Evolutionary conservation across 23 tunicate genomes (phyloP), one percentile per base, ranked within the genome.

Genomic region (Halocynthia roretzi): DNA sequence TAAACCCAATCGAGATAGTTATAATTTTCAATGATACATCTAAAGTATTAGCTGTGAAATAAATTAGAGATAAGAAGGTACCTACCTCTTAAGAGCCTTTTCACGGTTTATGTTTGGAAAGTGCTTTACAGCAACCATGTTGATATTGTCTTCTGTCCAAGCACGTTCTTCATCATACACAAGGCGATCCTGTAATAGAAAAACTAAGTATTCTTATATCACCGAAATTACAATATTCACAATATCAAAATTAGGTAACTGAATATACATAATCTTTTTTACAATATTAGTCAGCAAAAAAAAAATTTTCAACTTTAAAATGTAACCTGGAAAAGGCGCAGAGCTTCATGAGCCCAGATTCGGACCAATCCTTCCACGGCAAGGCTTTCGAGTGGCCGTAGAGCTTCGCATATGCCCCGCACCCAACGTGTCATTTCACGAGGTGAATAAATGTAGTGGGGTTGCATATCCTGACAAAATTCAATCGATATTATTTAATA

Each of bases 341-440:
- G 81, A 5, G 95, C 99, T 74, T 94, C 99, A 56, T 94, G 99
- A 6, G 99, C 99, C 99, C 99, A 94, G 7, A 94, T 94, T 49
- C 99, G 77, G 17, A 94, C 99, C 83, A 94, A 62, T 6, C 99
- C 99, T 67, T 94, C 95, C 23, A 86, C 99, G 49, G 99, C 94
- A 51, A 94, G 84, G 6, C 87, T 80, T 77, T 94, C 99, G 5
- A 94, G 82, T 54, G 94, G 99, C 15, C 89, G 65, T 18, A 94
- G 82, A 7, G 99, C 99, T 72, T 94, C 99, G 64, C 94, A 88
- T 8, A 94, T 94, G 15, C 99, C 99, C 57, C 99, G 69, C 15
- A 94, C 99, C 99, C 99, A 94, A 10, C 99, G 80, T 23, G 99
- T 83, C 99, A 94, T 94, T 61, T 94, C 99, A 84, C 99, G 99